These are phyloP conservation scores for Pterostichus madidus DNA, from an alignment of 2,888 invertebrate genomes.

Conservation along the genomic window DNA sequence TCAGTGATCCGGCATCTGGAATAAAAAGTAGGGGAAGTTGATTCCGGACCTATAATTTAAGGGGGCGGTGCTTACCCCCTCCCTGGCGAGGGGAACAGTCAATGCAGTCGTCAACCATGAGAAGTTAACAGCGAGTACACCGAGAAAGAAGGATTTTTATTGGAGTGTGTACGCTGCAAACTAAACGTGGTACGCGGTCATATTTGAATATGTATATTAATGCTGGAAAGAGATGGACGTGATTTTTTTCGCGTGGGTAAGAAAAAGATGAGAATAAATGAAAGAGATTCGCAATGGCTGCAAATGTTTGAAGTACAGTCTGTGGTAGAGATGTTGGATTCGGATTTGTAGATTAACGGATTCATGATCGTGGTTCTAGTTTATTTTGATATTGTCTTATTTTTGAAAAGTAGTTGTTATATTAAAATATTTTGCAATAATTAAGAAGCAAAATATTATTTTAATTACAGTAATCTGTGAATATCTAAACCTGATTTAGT, in stretches of 20 bases:
- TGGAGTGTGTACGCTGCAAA: slow-evolving; percentile 72
- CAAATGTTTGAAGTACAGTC: slow-evolving; percentile 71
- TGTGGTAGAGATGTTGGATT: slow-evolving; percentile 24
- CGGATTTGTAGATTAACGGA: slow-evolving; percentile 56
- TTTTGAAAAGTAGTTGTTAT: slow-evolving; percentile 33
- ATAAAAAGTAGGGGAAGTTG: slow-evolving; percentile 65
- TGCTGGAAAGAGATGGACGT: slow-evolving; percentile 67
- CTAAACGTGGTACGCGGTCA: slow-evolving; percentile 72
- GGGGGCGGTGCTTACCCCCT: slow-evolving; percentile 59
- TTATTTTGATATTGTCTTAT: slow-evolving; percentile 2
- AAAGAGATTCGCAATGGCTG: slow-evolving; percentile 70
- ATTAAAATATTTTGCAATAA: slow-evolving; percentile 26
- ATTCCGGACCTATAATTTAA: slow-evolving; percentile 61
- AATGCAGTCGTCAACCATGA: slow-evolving; percentile 60
- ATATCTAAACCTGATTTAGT: no score
- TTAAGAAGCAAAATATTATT: no score
- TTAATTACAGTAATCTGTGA: no score
- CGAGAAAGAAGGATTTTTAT: slow-evolving; percentile 56
- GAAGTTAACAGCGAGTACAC: slow-evolving; percentile 48
- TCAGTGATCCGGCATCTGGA: slow-evolving; percentile 37
- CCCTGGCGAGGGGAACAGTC: slow-evolving; percentile 55
- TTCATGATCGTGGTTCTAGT: slow-evolving; percentile 25
- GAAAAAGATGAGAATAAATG: slow-evolving; percentile 69
- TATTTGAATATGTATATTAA: slow-evolving; percentile 73
- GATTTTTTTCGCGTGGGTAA: slow-evolving; percentile 59